Conservation (phyloP, 92 coral and sea anemone genomes). For the Hydrozoanthus gracilis region DNA sequence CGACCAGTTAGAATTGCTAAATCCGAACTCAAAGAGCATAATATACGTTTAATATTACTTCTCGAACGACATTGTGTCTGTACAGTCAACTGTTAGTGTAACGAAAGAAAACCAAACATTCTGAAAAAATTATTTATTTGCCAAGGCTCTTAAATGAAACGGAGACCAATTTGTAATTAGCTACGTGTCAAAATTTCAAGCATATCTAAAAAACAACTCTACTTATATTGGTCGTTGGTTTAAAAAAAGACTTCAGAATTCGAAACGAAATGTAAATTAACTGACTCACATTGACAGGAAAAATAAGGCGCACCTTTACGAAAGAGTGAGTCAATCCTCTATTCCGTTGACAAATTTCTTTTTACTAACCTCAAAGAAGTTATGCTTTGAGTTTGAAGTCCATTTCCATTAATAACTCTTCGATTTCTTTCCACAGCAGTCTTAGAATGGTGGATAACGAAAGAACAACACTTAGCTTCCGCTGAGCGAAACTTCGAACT, state of each 20-base stretch:
- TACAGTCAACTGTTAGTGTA: background rate
- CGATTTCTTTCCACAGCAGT: background rate
- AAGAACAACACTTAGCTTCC: background rate
- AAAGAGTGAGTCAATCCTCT: background rate
- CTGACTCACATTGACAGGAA: background rate
- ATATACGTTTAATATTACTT: background rate
- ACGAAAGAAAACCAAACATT: background rate
- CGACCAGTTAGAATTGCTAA: background rate
- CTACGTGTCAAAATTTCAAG: conserved; percentile 22
- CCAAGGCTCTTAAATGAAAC: background rate
- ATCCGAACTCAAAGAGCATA: background rate
- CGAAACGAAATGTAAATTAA: background rate
- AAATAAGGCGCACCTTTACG: conserved; percentile 3
- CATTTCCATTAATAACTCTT: background rate
- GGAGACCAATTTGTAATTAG: conserved; percentile 1
- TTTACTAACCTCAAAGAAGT: background rate
- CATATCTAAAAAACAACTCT: background rate
- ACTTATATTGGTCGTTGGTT: background rate
- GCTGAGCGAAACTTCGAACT: background rate
- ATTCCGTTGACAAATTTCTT: background rate
- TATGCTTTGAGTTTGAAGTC: background rate
- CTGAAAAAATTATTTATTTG: background rate
- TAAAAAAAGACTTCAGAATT: background rate
- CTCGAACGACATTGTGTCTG: background rate
- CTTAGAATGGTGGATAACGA: background rate